phyloP scores from a whole-genome alignment of 2,797 vertebrate species.

The Heliangelus exortis region DNA sequence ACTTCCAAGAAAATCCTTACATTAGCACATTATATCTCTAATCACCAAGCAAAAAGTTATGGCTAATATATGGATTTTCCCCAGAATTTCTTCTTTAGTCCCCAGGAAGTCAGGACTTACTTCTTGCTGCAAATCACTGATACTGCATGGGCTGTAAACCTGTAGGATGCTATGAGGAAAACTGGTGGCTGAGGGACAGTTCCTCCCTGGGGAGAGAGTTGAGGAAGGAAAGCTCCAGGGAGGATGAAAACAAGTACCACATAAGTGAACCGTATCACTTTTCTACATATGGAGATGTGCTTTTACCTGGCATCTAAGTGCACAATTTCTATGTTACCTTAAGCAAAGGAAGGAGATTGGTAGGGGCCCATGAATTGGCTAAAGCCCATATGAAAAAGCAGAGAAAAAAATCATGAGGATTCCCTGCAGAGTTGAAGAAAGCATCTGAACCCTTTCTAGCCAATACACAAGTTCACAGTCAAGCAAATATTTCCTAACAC shows the following conservation, averaged over 20 bases:
- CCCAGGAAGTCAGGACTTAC: background rate
- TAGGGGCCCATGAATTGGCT: background rate
- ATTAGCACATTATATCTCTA: background rate
- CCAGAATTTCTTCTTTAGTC: background rate
- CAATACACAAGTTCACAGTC: constrained; percentile 20
- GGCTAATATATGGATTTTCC: background rate
- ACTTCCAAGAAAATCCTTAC: background rate
- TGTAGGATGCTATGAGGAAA: background rate
- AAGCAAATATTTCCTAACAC: constrained; percentile 24
- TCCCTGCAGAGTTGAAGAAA: background rate
- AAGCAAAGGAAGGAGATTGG: background rate
- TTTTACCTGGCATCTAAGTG: background rate
- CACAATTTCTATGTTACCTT: background rate
- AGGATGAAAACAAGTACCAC: background rate
- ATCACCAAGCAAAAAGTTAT: background rate
- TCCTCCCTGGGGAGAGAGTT: background rate
- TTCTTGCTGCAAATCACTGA: background rate
- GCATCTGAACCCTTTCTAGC: background rate
- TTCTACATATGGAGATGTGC: background rate
- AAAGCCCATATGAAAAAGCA: background rate
- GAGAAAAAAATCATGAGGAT: background rate
- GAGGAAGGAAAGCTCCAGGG: background rate
- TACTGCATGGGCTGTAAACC: background rate
- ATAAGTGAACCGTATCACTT: accelerated
- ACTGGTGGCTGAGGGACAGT: background rate